Conservation (phyloP, 1,140 invertebrate genomes). For the Aphaenogaster ashmeadi region DNA sequence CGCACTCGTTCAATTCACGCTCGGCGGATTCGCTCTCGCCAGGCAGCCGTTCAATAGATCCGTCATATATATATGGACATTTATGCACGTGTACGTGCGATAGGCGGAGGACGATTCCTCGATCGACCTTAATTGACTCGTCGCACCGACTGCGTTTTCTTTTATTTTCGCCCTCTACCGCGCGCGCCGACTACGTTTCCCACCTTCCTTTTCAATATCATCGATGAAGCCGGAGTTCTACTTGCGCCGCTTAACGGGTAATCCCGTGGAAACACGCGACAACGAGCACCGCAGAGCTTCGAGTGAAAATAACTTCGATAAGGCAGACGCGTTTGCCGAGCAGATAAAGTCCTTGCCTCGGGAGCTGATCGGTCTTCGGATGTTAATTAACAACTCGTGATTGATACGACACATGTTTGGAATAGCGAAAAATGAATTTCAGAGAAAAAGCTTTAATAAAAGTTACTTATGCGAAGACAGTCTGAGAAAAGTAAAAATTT, state of each 20-base stretch:
- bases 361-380: constrained; percentile 33
- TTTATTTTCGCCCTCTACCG: constrained; percentile 62
- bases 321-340: constrained; percentile 35
- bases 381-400: constrained; percentile 48
- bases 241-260: constrained; percentile 61
- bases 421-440: constrained; percentile 12
- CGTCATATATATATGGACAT: not conserved
- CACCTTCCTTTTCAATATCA: constrained; percentile 69
- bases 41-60: constrained; percentile 50
- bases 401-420: constrained; percentile 28
- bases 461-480: not conserved
- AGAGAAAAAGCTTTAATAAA: not conserved
- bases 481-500: not conserved
- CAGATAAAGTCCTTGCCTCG: constrained; percentile 25
- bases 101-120: constrained; percentile 67
- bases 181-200: constrained; percentile 47
- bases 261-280: constrained; percentile 52
- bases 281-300: constrained; percentile 20
- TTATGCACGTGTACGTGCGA: constrained; percentile 41
- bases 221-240: constrained; percentile 60
- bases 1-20: constrained; percentile 44
- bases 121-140: constrained; percentile 78
- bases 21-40: constrained; percentile 11
- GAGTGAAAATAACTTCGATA: constrained; percentile 54
- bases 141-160: constrained; percentile 61